These are phyloP conservation scores for Synergus itoensis DNA, from an alignment of 2,888 invertebrate species.

Conservation along the genomic window DNA sequence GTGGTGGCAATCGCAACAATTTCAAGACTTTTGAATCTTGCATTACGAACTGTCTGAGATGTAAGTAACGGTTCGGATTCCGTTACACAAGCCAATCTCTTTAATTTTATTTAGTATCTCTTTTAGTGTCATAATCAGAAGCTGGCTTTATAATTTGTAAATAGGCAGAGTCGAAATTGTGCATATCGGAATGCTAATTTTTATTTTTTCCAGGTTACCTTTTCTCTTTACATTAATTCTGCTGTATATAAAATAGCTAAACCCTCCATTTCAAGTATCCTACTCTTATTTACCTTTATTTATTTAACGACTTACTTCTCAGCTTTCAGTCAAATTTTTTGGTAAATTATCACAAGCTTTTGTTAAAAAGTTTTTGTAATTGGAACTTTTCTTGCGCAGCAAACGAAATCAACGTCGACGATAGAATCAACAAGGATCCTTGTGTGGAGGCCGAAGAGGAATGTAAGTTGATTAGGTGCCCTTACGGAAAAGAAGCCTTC, in stretches of 20 bases:
- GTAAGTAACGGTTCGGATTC: conserved; percentile 66
- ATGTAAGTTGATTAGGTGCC: conserved; percentile 84
- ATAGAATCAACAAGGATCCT: conserved; percentile 74
- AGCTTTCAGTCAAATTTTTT: neutral
- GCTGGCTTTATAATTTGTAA: conserved; percentile 6
- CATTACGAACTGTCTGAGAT: conserved; percentile 80
- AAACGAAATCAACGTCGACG: conserved; percentile 76
- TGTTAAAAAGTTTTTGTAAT: neutral
- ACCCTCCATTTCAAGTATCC: neutral
- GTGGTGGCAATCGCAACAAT: conserved; percentile 92
- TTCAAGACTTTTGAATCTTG: conserved; percentile 88
- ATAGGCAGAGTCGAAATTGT: conserved; percentile 1
- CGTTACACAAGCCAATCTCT: conserved; percentile 26
- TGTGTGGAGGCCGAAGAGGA: conserved; percentile 82
- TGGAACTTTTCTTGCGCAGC: conserved; percentile 55
- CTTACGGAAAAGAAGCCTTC: conserved; percentile 85
- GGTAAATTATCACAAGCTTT: neutral
- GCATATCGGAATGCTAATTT: neutral
- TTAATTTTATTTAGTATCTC: conserved; percentile 26
- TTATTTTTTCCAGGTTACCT: neutral
- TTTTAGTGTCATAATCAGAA: neutral
- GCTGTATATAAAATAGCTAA: conserved; percentile 22
- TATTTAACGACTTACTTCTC: neutral
- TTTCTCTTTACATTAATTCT: neutral
- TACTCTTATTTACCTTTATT: neutral